Evolutionary conservation across 1,140 invertebrate genomes (phyloP), one percentile per base, ranked within the genome.

Genomic region (Drosophila leontia): DNA sequence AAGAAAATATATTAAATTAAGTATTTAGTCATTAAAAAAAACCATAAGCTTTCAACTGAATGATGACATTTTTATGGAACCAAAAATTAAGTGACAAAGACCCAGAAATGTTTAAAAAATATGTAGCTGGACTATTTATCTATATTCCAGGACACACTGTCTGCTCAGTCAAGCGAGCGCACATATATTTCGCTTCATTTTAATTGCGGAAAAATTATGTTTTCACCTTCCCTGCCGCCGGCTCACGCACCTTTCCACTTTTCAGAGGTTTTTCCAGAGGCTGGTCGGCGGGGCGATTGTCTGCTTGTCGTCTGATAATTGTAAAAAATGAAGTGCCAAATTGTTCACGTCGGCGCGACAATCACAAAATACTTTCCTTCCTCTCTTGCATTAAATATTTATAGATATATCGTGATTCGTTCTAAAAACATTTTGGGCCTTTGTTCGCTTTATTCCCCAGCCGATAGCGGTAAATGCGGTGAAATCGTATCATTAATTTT

Each of bases 271-370:
- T 72, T 63, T 19, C 23, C 48, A 51, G 26, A 2, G 23, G 7
- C 34, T 12, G 17, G n/a, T n/a, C n/a, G n/a, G 55, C 17, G 60
- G 60, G 60, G 42, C 35, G 65, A 55, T 57, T 58, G 50, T 59
- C 56, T 74, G 55, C 45, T 69, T 34, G 45, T 48, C 56, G 70
- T 60, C 12, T 62, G 75, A 64, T 84, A 87, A 84, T 88, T 76
- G 74, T 78, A 78, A 87, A 76, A 88, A 88, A 88, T 87, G 72
- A 62, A 88, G 77, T 88, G 74, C 61, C 78, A 68, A 86, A 79
- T 74, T 67, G 56, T 60, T 75, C 56, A 72, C 55, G 67, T 71
- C 76, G 59, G 32, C 50, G 75, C 75, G 63, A 78, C 75, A 77
- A 61, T 77, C 69, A 59, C 72, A 76, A 76, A 55, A 65, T 76